These are phyloP conservation scores for Xenops minutus DNA, from an alignment of 2,797 vertebrate species.

Conservation along the genomic window DNA sequence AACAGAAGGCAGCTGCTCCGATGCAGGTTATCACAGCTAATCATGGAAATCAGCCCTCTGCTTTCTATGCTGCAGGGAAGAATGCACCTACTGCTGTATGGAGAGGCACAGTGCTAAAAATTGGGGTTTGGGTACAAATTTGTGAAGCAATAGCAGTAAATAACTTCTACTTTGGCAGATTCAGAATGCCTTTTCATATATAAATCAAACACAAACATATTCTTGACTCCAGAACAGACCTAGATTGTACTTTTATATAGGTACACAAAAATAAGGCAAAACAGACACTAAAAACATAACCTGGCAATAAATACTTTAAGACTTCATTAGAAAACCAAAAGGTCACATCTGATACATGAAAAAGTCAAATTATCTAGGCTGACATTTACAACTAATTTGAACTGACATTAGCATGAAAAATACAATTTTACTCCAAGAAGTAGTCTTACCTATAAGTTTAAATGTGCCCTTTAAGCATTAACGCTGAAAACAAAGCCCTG, in stretches of 20 bases:
- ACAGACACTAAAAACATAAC: conserved; percentile 11
- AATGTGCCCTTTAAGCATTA: conserved; percentile 7
- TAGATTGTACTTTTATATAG: background rate
- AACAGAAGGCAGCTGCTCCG: background rate
- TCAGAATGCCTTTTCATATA: background rate
- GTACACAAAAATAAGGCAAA: conserved; percentile 1
- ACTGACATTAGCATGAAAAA: conserved; percentile 19
- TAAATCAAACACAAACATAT: background rate
- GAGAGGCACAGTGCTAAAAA: background rate
- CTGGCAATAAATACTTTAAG: conserved; percentile 24
- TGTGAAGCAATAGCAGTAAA: background rate
- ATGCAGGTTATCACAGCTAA: conserved; percentile 3
- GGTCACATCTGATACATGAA: background rate
- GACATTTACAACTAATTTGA: conserved; percentile 47
- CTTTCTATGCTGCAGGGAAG: background rate
- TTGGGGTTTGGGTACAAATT: background rate
- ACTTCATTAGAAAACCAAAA: conserved; percentile 47
- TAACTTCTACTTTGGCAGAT: conserved; percentile 1
- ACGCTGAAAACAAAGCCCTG: background rate
- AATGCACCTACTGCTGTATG: background rate
- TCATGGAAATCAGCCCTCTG: background rate
- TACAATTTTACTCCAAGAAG: conserved; percentile 1
- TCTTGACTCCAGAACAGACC: background rate
- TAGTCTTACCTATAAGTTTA: conserved; percentile 4
- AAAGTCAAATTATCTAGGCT: conserved; percentile 36